phyloP scores from a whole-genome alignment of 2,113 vertebrate species.

The Hyperoodon ampullatus region DNA sequence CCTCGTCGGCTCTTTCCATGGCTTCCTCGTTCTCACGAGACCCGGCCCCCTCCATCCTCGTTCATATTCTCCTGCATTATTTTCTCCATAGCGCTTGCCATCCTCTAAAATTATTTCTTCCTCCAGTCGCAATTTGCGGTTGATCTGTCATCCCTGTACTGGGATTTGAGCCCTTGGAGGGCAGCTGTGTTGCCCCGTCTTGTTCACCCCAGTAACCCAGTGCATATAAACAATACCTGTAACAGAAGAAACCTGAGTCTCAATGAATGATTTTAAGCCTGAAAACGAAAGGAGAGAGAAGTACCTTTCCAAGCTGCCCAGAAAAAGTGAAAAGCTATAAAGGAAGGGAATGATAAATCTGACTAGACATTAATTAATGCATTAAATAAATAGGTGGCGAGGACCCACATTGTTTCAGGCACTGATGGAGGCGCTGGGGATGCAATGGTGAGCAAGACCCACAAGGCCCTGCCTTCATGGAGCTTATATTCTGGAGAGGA shows the following conservation, averaged over 20 bases:
- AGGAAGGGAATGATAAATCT: background rate
- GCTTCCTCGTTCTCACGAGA: background rate
- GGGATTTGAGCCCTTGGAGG: background rate
- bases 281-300: background rate
- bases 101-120: background rate
- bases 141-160: rapidly evolving
- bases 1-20: background rate
- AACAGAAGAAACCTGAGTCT: background rate
- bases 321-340: background rate
- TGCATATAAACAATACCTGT: rapidly evolving
- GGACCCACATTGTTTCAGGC: background rate
- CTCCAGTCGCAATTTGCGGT: background rate
- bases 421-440: too few relatives aligned
- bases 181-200: background rate
- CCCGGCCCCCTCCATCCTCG: background rate
- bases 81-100: background rate
- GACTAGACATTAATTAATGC: background rate
- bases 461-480: background rate
- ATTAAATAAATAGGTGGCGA: background rate
- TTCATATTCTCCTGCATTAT: background rate
- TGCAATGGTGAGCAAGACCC: background rate
- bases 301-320: background rate
- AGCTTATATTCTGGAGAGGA: background rate
- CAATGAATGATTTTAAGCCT: background rate
- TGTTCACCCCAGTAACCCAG: too few relatives aligned